Conservation (phyloP, 2,888 invertebrate genomes). For the Lepidochrysops patricia region DNA sequence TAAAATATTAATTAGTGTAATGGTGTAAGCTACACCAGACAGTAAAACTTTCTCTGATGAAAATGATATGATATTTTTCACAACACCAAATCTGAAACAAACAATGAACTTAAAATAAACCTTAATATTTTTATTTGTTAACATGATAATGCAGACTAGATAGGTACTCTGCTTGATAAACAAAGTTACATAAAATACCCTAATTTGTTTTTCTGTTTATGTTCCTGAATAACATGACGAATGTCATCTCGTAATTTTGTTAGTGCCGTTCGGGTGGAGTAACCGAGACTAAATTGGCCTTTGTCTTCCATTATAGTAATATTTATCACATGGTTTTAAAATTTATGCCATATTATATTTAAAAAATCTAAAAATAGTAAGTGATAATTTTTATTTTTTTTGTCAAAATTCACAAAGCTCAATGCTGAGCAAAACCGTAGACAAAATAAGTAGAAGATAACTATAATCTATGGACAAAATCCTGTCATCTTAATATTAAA, state of each 20-base stretch:
- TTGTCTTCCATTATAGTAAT: constrained; percentile 44
- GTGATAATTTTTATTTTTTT: not conserved
- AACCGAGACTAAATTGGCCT: constrained; percentile 61
- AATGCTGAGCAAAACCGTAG: too few relatives aligned
- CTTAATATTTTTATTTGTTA: not conserved
- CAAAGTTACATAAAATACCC: constrained; percentile 39
- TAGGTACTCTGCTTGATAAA: not conserved
- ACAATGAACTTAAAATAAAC: constrained; percentile 13
- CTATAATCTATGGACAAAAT: too few relatives aligned
- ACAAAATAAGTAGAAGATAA: too few relatives aligned
- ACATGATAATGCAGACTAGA: not conserved
- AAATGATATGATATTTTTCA: constrained; percentile 59
- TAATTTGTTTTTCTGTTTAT: constrained; percentile 71
- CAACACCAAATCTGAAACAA: constrained; percentile 47
- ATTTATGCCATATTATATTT: not conserved
- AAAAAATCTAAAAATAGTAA: constrained; percentile 1
- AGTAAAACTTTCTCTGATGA: constrained; percentile 61
- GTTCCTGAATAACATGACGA: constrained; percentile 75
- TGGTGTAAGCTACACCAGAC: constrained; percentile 61
- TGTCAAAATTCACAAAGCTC: not conserved
- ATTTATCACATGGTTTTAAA: constrained; percentile 9
- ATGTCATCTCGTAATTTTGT: constrained; percentile 82
- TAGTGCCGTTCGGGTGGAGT: constrained; percentile 80
- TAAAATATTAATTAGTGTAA: constrained; percentile 53
- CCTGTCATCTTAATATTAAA: too few relatives aligned